Evolutionary conservation across 2,888 invertebrate genomes (phyloP), one percentile per base, ranked within the genome.

Genomic region (Xanthostigma xanthostigma): DNA sequence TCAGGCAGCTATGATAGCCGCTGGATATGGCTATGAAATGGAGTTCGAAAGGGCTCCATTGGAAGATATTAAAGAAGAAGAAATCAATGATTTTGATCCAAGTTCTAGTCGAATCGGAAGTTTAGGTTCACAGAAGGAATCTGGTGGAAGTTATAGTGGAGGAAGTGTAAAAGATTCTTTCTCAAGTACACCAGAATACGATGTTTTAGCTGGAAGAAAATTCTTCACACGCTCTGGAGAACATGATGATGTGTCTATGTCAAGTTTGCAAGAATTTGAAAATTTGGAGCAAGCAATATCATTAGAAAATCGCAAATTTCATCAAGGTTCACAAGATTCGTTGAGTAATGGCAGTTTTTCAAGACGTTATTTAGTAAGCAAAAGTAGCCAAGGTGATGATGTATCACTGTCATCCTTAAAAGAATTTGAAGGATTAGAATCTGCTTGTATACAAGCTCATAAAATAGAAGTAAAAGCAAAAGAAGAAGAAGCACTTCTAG

Each of bases 221-320:
- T 87, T 85, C 64, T 84, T 90, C 59, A 79, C 83, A 4, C 80
- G 82, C 55, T 76, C 79, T 56, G 80, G 84, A n/a, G 92, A 94
- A 56, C 86, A 88, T 61, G 94, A 95, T 62, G 91, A 93, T 62
- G 76, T 91, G 40, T 94, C 94, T 0, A 82, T 94, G 65, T 90
- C 85, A 54, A 94, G 94, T 8, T 73, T 95, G 51, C 91, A 92
- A 66, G 95, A 95, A 64, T 95, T 95, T 70, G 95, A 95, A 70
- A 84, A 84, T 53, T 69, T 95, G 11, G 95, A 95, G 66, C 80
- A 79, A 57, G 86, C 89, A 1, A 79, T 94, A 59, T 79, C 79
- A 0, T 73, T 87, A 62, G 90, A 90, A 62, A 85, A 84, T 62
- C 80, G 78, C 57, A 78, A 78, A 59, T 76, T 75, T 56, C 74